These are phyloP conservation scores for Scleropages formosus DNA, from an alignment of 2,797 vertebrate genomes.

Conservation along the genomic window DNA sequence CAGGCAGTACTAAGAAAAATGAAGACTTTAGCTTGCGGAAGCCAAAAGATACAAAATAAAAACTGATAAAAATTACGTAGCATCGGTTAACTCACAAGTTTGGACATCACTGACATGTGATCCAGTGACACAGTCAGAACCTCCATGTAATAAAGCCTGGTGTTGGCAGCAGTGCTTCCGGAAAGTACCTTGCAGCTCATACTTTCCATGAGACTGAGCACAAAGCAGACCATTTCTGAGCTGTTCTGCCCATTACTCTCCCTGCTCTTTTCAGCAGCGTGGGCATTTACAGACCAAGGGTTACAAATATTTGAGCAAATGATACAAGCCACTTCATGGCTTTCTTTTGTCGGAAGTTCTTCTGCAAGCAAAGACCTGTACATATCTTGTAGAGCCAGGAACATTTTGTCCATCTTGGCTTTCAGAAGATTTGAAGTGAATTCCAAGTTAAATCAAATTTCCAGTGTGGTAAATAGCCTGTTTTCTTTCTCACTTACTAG, in stretches of 20 bases:
- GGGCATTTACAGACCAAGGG: neutral
- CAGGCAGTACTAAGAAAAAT: neutral
- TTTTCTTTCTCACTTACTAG: neutral
- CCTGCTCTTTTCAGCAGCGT: neutral
- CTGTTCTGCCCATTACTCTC: neutral
- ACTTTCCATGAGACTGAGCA: slow-evolving; percentile 70
- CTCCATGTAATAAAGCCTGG: slow-evolving; percentile 28
- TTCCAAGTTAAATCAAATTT: neutral
- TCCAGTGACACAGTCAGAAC: slow-evolving; percentile 43
- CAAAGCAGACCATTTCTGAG: slow-evolving; percentile 57
- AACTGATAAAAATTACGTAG: neutral
- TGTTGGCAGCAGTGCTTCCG: slow-evolving; percentile 38
- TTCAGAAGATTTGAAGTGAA: slow-evolving; percentile 23
- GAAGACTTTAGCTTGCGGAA: neutral
- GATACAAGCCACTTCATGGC: slow-evolving; percentile 49
- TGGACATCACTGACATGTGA: slow-evolving; percentile 52
- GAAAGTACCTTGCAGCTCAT: slow-evolving; percentile 54
- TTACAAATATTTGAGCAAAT: slow-evolving; percentile 40
- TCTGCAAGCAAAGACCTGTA: slow-evolving; percentile 63
- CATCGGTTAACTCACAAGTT: slow-evolving; percentile 57
- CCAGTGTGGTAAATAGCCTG: neutral
- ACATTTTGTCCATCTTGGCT: slow-evolving; percentile 20
- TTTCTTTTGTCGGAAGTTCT: slow-evolving; percentile 48
- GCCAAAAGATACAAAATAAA: too few species aligned
- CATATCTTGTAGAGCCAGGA: slow-evolving; percentile 52